A percentile compares a stretch with the other conserved stretches of the same genome.
These are phyloP conservation scores for Thaleichthys pacificus DNA, from an alignment of 2,797 vertebrate genomes.

Conservation along the genomic window DNA sequence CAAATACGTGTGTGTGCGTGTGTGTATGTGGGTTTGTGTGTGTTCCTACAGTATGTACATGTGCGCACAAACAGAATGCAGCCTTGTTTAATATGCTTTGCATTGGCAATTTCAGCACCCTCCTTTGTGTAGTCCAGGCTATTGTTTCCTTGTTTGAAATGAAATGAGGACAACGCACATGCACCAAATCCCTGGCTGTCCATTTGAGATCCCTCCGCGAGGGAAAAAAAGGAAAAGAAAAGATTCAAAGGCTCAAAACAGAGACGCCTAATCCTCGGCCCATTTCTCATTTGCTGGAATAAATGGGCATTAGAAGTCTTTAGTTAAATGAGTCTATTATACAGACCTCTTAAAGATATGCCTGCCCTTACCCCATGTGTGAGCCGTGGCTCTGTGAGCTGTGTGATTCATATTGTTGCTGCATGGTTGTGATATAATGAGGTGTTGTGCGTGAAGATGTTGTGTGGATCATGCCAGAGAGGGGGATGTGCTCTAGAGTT, in stretches of 20 bases:
- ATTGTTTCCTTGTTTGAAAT: conserved; percentile 36
- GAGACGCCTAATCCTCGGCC: conserved; percentile 54
- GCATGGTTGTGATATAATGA: conserved; percentile 49
- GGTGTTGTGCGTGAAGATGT: conserved; percentile 39
- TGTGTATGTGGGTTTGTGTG: conserved; percentile 20
- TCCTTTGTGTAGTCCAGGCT: conserved; percentile 63
- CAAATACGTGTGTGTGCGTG: background rate
- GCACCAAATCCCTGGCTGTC: conserved; percentile 53
- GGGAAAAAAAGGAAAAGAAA: conserved; percentile 13
- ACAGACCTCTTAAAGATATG: conserved; percentile 52
- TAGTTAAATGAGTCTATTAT: conserved; percentile 64
- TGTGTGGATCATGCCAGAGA: conserved; percentile 43
- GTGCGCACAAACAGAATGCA: conserved; percentile 53
- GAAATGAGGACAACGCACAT: conserved; percentile 51
- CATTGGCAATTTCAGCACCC: conserved; percentile 63
- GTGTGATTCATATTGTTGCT: conserved; percentile 48
- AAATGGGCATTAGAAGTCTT: conserved; percentile 67
- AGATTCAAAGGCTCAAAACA: conserved; percentile 42
- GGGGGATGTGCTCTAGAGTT: conserved; percentile 45
- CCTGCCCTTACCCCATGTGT: conserved; percentile 44
- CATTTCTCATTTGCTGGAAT: conserved; percentile 56
- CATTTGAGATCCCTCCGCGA: conserved; percentile 21
- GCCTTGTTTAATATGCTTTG: conserved; percentile 62
- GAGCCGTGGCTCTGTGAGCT: conserved; percentile 7
- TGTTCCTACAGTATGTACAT: conserved; percentile 40